Evolutionary conservation across 2,888 invertebrate genomes (phyloP), one percentile per base, ranked within the genome.

Genomic region (Operophtera brumata): DNA sequence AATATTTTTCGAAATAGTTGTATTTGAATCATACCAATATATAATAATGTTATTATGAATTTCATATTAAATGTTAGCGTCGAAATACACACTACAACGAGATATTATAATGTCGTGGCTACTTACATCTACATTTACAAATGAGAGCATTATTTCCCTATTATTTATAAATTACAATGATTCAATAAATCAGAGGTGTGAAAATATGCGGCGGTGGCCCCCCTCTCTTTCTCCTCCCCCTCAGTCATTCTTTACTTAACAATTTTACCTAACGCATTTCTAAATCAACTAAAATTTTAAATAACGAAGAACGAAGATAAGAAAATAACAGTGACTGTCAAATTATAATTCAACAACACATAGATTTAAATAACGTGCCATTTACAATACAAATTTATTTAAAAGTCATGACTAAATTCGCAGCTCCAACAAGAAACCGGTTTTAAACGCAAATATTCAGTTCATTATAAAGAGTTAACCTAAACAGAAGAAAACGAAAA

Each of bases 141-240:
- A 66, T 71, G 75, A 77, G 75, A 76, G 75, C 73, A 70, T 71
- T 64, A 60, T 66, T 66, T 62, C 45, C 57, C 54, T 64, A 64
- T 49, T 35, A 20, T 20, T 20, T 2, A 20, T 20, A 3, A 57
- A 47, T 48, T 53, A 59, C 47, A 52, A 54, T 35, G 36, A 53
- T 51, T 13, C 37, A 47, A 42, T 42, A 50, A 13, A 14, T 42
- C 11, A 36, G 47, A 59, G 42, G 12, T 55, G 49, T 49, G 54
- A 6, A 47, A 49, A 36, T 51, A 53, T 34, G 70, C 71, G 70
- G 73, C 70, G 71, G 66, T n/a, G n/a, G 70, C 65, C 55, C 20
- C 62, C 53, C 61, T 54, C 59, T 66, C 64, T 54, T 61, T 47
- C 49, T 41, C 64, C 46, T 50, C 45, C 47, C 57, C 32, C 25